Evolutionary conservation across 2,113 vertebrate species (phyloP).

Genomic region (Albula glossodonta): DNA sequence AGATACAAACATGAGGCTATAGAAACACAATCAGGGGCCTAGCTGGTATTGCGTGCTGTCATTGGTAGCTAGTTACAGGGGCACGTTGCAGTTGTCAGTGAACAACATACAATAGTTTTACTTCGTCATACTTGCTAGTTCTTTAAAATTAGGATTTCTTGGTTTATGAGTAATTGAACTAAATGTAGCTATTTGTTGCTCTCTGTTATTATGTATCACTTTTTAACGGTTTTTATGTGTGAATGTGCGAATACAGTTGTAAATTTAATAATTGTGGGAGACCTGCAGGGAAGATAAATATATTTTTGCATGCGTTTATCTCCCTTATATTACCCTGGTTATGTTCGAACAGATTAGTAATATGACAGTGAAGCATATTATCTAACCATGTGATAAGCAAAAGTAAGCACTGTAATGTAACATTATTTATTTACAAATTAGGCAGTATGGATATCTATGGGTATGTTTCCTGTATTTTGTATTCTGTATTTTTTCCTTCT

Average conservation of each 20-base stretch:
- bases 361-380: too few relatives aligned
- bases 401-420: too few relatives aligned
- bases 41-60: neutral
- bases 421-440: too few relatives aligned
- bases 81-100: neutral
- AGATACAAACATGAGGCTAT: neutral
- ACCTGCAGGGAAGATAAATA: too few relatives aligned
- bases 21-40: neutral
- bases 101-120: neutral
- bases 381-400: too few relatives aligned
- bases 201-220: neutral
- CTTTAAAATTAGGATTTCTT: neutral
- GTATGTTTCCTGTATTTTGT: neutral
- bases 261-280: too few relatives aligned
- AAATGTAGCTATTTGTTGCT: neutral
- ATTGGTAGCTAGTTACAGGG: neutral
- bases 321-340: too few relatives aligned
- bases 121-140: neutral
- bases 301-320: too few relatives aligned
- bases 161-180: neutral
- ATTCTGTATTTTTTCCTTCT: neutral
- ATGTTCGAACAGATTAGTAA: too few relatives aligned
- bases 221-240: too few relatives aligned
- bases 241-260: too few relatives aligned
- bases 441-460: neutral